Conservation (phyloP, 2,113 vertebrate species). For the Peromyscus californicus region DNA sequence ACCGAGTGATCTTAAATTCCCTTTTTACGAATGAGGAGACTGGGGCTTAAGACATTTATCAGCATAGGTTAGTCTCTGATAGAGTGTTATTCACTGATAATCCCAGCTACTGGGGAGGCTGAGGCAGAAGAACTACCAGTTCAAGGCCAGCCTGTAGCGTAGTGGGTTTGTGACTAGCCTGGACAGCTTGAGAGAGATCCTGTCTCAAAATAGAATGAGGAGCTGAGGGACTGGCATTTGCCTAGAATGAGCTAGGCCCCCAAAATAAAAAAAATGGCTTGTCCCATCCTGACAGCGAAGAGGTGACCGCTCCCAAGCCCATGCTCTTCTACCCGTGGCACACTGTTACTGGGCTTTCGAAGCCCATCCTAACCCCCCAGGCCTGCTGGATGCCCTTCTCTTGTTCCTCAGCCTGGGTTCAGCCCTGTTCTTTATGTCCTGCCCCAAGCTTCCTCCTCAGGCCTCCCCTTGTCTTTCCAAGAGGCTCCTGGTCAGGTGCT, state of each 20-base stretch:
- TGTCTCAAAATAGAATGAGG: neutral
- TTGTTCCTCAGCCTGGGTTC: neutral
- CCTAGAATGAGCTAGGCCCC: neutral
- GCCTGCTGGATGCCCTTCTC: no score
- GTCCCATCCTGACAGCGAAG: neutral
- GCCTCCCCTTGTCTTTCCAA: neutral
- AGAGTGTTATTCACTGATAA: neutral
- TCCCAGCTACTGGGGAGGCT: neutral
- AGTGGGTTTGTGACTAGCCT: neutral
- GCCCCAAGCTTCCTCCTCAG: neutral
- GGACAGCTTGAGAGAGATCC: neutral
- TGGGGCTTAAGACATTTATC: neutral
- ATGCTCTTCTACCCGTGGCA: fast-evolving
- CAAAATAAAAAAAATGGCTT: neutral
- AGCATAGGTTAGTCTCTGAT: neutral
- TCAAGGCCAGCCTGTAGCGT: neutral
- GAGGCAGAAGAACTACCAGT: neutral
- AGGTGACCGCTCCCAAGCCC: no score
- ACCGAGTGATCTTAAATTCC: neutral
- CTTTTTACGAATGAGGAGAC: neutral
- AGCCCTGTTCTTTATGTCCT: neutral
- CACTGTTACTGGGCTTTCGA: no score
- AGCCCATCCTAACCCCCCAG: neutral
- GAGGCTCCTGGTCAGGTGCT: neutral
- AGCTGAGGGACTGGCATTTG: neutral